Evolutionary conservation across 2,113 vertebrate genomes (phyloP), one percentile per base, ranked within the genome.

Genomic region (Ariopsis seemanni): DNA sequence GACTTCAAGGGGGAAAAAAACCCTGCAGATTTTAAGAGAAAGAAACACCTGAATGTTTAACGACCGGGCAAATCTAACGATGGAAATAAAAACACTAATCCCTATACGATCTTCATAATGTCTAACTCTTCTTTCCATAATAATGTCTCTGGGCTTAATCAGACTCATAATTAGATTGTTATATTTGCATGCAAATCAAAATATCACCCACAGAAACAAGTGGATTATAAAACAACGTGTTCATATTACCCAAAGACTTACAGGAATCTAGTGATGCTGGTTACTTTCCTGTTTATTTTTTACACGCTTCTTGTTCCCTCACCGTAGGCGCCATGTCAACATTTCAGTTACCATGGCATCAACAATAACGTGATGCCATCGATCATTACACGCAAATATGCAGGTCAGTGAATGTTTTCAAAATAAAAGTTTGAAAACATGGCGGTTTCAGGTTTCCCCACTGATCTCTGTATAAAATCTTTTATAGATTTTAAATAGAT

Each of bases 31-130:
- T 71, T 88, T 11, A 67, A 92, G 11, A 90, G 4, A 34, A 30
- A 90, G 7, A 90, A 92, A 77, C 52, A 91, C 30, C 91, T 91
- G 74, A 88, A 71, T 34, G 63, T 57, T 48, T 80, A 30, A 1
- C 11, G 5, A 17, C 12, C 25, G 17, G 25, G 22, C 1, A 8
- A 22, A 74, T 53, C 10, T 17, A 18, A 22, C 1, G 1, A 15
- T 25, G 8, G 8, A 74, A 12, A 50, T 75, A 34, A 71, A 71
- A 17, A n/a, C 67, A 34, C 14, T 34, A 17, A 15, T 4, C 67
- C 12, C 67, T 69, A 10, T 12, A 67, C n/a, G 25, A 34, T 71
- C 27, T 15, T 17, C 5, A 30, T 34, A 7, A 74, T 20, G 69
- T 42, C 69, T 22, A 20, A 74, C 42, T 22, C 34, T 65, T 65